These are phyloP conservation scores for Gephyroberyx darwinii DNA, from an alignment of 2,797 vertebrate species.

Conservation along the genomic window DNA sequence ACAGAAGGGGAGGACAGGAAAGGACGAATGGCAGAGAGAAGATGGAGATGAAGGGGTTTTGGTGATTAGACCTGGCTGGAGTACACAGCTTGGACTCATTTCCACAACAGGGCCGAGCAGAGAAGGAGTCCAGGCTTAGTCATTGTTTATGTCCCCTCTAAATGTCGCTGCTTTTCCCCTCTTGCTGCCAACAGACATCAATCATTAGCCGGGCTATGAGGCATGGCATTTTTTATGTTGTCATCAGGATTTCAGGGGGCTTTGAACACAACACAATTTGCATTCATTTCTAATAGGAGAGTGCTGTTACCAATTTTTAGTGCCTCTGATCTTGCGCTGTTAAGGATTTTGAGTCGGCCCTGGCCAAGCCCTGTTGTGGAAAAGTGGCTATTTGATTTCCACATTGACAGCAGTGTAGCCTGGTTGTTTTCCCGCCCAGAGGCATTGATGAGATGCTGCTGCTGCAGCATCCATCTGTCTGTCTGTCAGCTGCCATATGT, in stretches of 20 bases:
- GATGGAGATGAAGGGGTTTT: constrained; percentile 40
- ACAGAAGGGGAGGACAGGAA: constrained; percentile 10
- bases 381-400: constrained; percentile 35
- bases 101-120: constrained; percentile 17
- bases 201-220: constrained; percentile 32
- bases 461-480: constrained; percentile 43
- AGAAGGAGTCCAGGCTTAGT: neutral
- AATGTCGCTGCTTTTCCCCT: neutral
- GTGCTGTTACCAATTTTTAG: constrained; percentile 36
- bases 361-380: constrained; percentile 15
- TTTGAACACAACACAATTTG: constrained; percentile 18
- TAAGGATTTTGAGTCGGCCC: constrained; percentile 40
- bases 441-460: constrained; percentile 11
- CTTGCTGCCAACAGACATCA: constrained; percentile 40
- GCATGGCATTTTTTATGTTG: constrained; percentile 36
- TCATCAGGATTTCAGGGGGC: constrained; percentile 29
- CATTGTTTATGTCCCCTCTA: constrained; percentile 4
- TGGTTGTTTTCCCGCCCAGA: constrained; percentile 24
- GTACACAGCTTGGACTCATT: constrained; percentile 50
- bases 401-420: constrained; percentile 38
- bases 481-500: constrained; percentile 37
- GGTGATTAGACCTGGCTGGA: constrained; percentile 46
- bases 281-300: constrained; percentile 27
- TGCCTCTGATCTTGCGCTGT: constrained; percentile 53
- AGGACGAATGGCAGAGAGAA: constrained; percentile 22